phyloP scores from a whole-genome alignment of 2,888 invertebrate species.

The Agrypnus murinus region DNA sequence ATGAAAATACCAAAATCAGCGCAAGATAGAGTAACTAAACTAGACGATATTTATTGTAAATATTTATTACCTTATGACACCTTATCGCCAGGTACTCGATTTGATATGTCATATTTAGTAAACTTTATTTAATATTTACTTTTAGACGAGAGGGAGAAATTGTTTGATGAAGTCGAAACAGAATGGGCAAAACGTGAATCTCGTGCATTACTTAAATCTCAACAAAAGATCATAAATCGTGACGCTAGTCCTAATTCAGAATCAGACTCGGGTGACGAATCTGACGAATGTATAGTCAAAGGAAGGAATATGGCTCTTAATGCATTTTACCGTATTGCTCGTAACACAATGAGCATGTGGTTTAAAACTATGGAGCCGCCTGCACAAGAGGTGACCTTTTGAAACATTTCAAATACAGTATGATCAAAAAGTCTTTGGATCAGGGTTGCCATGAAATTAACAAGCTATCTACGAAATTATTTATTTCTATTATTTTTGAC shows the following conservation, averaged over 20 bases:
- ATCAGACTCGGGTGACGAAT: conserved; percentile 71
- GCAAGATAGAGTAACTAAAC: conserved; percentile 85
- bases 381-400: conserved; percentile 75
- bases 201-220: conserved; percentile 63
- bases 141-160: conserved; percentile 82
- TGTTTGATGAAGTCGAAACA: conserved; percentile 82
- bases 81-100: conserved; percentile 77
- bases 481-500: too few relatives aligned
- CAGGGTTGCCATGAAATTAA: too few relatives aligned
- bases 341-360: conserved; percentile 88
- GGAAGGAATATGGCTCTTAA: conserved; percentile 87
- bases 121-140: too few relatives aligned
- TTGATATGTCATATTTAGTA: too few relatives aligned
- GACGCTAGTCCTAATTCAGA: conserved; percentile 70
- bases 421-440: too few relatives aligned
- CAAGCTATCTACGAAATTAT: too few relatives aligned
- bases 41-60: conserved; percentile 93
- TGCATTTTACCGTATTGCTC: conserved; percentile 86
- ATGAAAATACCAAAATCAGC: conserved; percentile 88
- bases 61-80: conserved; percentile 93
- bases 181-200: conserved; percentile 82
- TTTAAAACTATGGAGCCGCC: conserved; percentile 81
- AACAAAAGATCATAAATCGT: conserved; percentile 64
- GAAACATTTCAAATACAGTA: too few relatives aligned
- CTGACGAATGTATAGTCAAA: conserved; percentile 86